These are phyloP conservation scores for Neelides sp. DNA, from an alignment of 1,140 invertebrate species.

Conservation along the genomic window DNA sequence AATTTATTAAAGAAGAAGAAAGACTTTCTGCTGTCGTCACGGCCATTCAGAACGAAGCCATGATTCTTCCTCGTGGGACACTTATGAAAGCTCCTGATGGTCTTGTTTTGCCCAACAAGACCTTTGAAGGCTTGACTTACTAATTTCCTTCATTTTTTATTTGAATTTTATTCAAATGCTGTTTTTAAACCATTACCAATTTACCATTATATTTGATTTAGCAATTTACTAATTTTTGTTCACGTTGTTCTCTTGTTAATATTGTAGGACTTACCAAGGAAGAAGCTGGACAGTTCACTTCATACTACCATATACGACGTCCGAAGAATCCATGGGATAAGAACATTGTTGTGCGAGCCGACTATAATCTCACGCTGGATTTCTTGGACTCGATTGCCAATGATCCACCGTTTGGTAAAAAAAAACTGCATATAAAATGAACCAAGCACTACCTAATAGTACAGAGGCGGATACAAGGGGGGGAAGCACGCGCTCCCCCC, in stretches of 20 bases:
- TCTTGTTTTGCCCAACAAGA: conserved; percentile 49
- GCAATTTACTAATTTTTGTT: no score
- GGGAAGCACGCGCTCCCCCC: no score
- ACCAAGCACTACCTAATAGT: no score
- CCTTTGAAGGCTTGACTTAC: conserved; percentile 54
- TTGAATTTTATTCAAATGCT: no score
- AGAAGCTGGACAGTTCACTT: conserved; percentile 49
- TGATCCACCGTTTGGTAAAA: conserved; percentile 46
- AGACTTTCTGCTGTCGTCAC: conserved; percentile 53
- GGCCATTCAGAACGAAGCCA: conserved; percentile 52
- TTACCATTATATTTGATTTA: no score
- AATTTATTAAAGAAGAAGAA: conserved; percentile 59
- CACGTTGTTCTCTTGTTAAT: background rate
- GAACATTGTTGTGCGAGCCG: conserved; percentile 46
- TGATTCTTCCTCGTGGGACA: conserved; percentile 55
- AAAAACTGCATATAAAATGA: no score
- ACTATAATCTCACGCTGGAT: conserved; percentile 64
- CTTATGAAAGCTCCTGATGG: conserved; percentile 52
- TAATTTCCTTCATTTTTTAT: background rate
- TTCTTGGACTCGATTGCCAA: conserved; percentile 58
- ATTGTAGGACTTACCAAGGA: conserved; percentile 26
- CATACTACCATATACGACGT: conserved; percentile 51
- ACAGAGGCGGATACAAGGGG: no score
- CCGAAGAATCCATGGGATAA: conserved; percentile 55
- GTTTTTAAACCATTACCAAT: no score